These are phyloP conservation scores for Lithophane ornitopus DNA, from an alignment of 2,888 invertebrate species.

Conservation along the genomic window DNA sequence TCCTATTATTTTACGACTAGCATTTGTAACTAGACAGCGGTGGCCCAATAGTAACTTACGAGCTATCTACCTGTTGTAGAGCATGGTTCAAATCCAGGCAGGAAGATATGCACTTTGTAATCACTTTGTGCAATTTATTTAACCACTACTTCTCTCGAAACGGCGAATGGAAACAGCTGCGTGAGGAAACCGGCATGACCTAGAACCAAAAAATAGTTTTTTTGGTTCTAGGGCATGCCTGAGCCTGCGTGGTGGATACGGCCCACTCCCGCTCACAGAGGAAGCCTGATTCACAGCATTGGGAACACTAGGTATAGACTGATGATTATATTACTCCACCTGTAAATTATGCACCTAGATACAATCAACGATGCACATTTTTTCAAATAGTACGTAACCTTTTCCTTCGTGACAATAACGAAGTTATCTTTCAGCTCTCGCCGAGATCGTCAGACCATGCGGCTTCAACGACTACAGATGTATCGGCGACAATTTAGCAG, in stretches of 20 bases:
- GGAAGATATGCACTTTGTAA: not conserved
- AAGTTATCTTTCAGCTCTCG: slow-evolving; percentile 23
- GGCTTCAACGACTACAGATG: slow-evolving; percentile 69
- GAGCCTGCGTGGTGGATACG: not conserved
- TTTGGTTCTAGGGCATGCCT: too few relatives aligned
- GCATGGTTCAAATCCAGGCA: not conserved
- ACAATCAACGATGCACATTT: not conserved
- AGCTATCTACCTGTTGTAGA: not conserved
- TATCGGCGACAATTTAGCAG: slow-evolving; percentile 74
- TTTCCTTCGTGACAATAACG: not conserved
- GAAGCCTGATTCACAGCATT: too few relatives aligned
- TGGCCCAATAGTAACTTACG: not conserved
- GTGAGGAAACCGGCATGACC: not conserved
- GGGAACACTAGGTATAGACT: not conserved
- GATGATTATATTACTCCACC: not conserved
- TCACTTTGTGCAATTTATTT: too few relatives aligned
- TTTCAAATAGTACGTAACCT: too few relatives aligned
- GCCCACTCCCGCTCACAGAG: not conserved
- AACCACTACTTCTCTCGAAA: too few relatives aligned
- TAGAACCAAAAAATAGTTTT: not conserved
- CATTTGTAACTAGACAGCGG: not conserved
- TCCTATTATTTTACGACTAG: not conserved
- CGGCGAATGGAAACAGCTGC: not conserved
- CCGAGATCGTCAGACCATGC: slow-evolving; percentile 74
- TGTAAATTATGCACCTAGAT: not conserved